phyloP scores from a whole-genome alignment of 2,888 invertebrate species.

The Hirudinaria manillensis region DNA sequence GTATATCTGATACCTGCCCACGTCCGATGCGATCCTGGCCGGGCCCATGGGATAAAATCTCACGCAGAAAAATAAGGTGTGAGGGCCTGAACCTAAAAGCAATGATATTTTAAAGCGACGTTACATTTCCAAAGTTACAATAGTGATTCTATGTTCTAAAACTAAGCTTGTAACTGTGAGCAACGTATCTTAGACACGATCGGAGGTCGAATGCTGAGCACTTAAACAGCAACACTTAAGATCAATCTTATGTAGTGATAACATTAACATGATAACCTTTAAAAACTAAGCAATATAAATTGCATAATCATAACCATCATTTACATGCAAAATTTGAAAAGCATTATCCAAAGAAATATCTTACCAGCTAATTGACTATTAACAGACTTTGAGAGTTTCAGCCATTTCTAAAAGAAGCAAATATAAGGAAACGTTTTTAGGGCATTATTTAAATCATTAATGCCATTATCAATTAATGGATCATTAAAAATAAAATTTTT shows the following conservation, averaged over 20 bases:
- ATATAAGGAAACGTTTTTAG: not conserved
- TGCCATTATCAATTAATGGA: too few species aligned
- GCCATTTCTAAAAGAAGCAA: slow-evolving; percentile 10
- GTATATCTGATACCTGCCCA: slow-evolving; percentile 6
- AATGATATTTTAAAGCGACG: not conserved
- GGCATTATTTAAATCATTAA: too few species aligned
- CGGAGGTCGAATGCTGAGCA: too few species aligned
- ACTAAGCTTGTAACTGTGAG: too few species aligned
- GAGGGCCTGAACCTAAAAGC: slow-evolving; percentile 14
- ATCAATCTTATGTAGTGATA: too few species aligned
- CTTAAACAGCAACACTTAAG: too few species aligned
- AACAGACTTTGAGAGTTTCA: slow-evolving; percentile 17
- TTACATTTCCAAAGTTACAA: not conserved
- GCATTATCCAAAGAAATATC: not conserved
- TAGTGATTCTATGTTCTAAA: not conserved
- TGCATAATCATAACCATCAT: too few species aligned
- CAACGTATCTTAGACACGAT: too few species aligned
- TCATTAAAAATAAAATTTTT: too few species aligned
- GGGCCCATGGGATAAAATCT: slow-evolving; percentile 8
- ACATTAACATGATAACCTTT: too few species aligned
- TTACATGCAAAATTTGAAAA: too few species aligned
- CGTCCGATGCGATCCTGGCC: not conserved
- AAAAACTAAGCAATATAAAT: too few species aligned
- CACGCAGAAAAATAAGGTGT: slow-evolving; percentile 8
- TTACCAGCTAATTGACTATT: slow-evolving; percentile 10